These are phyloP conservation scores for Elysia crispata DNA, from an alignment of 2,888 invertebrate species.

Conservation along the genomic window DNA sequence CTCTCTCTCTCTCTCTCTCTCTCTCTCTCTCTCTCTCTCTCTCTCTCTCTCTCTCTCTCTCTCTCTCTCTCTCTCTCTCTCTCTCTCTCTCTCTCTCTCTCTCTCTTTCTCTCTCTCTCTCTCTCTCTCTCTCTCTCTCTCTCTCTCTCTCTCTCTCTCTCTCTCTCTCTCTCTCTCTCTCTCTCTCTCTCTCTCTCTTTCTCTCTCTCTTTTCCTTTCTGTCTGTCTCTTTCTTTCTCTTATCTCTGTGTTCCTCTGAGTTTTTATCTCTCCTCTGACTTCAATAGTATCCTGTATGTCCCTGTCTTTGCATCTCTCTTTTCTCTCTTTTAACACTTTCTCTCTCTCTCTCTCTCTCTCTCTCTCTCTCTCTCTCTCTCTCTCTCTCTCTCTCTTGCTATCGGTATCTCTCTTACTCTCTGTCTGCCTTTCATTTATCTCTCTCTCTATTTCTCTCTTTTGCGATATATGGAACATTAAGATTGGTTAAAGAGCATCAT, in stretches of 20 bases:
- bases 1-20: background rate
- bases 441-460: too few relatives aligned
- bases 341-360: slow-evolving; percentile 16
- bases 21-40: background rate
- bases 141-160: too few relatives aligned
- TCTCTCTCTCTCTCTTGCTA: slow-evolving; percentile 24
- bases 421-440: too few relatives aligned
- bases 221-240: background rate
- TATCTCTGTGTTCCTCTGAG: background rate
- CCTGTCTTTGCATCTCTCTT: background rate
- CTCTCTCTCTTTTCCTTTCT: background rate
- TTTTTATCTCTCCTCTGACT: background rate
- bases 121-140: too few relatives aligned
- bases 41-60: background rate
- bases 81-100: too few relatives aligned
- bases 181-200: background rate
- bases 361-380: slow-evolving; percentile 32
- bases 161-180: background rate
- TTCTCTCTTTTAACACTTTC: background rate
- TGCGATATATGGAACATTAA: too few relatives aligned
- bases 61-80: background rate
- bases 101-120: too few relatives aligned
- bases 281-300: background rate
- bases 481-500: too few relatives aligned
- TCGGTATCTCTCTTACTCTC: background rate